Evolutionary conservation across 2,797 vertebrate species (phyloP), one percentile per base, ranked within the genome.

Genomic region (Sandelia bainsii): DNA sequence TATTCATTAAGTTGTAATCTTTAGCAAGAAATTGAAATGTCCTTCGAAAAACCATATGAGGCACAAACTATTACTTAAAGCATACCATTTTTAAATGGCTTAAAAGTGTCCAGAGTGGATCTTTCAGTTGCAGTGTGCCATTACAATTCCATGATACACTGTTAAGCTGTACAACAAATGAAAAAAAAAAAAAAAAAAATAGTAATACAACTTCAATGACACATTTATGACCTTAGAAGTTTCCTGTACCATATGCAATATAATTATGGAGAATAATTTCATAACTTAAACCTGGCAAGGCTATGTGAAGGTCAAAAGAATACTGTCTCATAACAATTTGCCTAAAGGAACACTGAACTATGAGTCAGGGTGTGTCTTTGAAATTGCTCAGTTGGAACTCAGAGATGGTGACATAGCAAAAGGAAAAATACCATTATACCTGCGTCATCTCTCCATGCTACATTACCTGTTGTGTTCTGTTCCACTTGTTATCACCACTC

Each of bases 281-380:
- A 63, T 17, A 48, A 69, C 27, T 14, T 6, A 13, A 49, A 73
- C 7, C 45, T 60, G 42, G 4, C 49, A 54, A 60, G 39, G 17
- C 44, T 64, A 64, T 29, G 71, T 69, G 17, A 73, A 75, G 68
- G 51, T 69, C 69, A 65, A 63, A 22, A 45, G 62, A 8, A 67
- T 57, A 53, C n/a, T 20, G 48, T 75, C 46, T 54, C 0, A 25
- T 23, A 51, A 53, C 62, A 54, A 62, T 66, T 44, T 57, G 61
- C 49, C 62, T 54, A 3, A 79, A 74, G 64, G 75, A 84, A 84
- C 84, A 89, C 39, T 1, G 32, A 86, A 79, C 82, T 69, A 51
- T 85, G 82, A 90, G 67, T 87, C 76, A 77, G 58, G n/a, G 29
- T 25, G 22, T 46, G 37, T n/a, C 19, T 42, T 58, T 51, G 19